phyloP scores from a whole-genome alignment of 2,888 invertebrate genomes.

The Lasioglossum figueresi region DNA sequence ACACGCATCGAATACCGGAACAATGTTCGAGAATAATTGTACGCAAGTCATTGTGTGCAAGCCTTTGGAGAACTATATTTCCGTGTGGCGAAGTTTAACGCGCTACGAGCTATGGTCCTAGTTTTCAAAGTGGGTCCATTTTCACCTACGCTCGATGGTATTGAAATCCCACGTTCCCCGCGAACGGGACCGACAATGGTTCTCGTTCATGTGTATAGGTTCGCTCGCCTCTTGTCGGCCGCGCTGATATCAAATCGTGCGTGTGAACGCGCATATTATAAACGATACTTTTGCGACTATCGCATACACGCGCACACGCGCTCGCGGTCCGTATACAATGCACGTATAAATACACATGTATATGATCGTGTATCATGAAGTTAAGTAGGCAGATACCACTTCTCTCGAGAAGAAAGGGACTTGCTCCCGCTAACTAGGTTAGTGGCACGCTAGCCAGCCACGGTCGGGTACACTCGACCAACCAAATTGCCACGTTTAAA shows the following conservation, averaged over 20 bases:
- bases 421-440: conserved; percentile 82
- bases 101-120: not conserved
- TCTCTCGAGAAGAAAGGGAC: conserved; percentile 80
- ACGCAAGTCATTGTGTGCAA: too few species aligned
- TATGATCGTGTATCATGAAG: conserved; percentile 53
- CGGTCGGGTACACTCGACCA: conserved; percentile 77
- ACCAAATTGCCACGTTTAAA: conserved; percentile 79
- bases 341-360: conserved; percentile 33
- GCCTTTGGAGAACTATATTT: not conserved
- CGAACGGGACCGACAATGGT: not conserved
- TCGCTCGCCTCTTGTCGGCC: not conserved
- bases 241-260: not conserved
- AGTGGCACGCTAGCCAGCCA: conserved; percentile 82
- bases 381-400: conserved; percentile 73
- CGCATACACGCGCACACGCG: not conserved
- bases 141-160: not conserved
- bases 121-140: conserved; percentile 1
- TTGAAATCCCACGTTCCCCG: not conserved
- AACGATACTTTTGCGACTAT: conserved; percentile 33
- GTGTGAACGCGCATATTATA: conserved; percentile 10
- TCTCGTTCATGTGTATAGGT: not conserved
- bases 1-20: too few species aligned
- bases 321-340: conserved; percentile 32
- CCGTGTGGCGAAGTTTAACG: not conserved
- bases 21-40: too few species aligned